phyloP scores from a whole-genome alignment of 2,113 vertebrate genomes.

The Asarcornis scutulata region DNA sequence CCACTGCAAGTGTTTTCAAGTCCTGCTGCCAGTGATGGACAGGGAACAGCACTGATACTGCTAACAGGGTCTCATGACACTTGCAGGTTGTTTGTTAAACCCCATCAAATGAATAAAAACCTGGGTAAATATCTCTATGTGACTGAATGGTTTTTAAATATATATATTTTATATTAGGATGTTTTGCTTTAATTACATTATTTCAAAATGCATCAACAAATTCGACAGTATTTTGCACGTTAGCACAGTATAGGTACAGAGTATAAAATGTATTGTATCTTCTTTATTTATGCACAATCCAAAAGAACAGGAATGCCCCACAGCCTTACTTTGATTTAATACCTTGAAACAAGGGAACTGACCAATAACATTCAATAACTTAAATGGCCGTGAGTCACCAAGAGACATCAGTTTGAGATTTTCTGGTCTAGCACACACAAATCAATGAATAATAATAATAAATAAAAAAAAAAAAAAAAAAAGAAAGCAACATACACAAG shows the following conservation, averaged over 20 bases:
- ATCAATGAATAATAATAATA: neutral
- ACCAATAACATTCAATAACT: neutral
- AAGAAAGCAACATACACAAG: neutral
- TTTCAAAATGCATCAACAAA: neutral
- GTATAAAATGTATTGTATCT: neutral
- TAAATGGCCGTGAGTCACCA: neutral
- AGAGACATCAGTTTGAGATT: neutral
- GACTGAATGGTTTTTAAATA: neutral
- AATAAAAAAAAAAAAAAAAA: neutral
- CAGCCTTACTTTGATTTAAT: slow-evolving; percentile 24
- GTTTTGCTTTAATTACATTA: neutral
- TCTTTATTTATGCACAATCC: neutral
- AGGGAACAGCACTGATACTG: neutral
- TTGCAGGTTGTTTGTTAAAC: neutral
- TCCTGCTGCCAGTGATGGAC: rapidly evolving
- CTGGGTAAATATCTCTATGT: neutral
- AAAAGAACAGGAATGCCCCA: neutral
- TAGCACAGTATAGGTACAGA: neutral
- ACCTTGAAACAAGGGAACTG: neutral
- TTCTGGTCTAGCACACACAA: neutral
- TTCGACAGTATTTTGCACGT: neutral
- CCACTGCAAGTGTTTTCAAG: neutral
- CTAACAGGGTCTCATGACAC: neutral
- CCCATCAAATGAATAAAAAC: neutral
- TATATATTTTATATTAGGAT: neutral